A percentile compares a stretch with the other conserved stretches of the same genome.
Evolutionary conservation across 2,797 vertebrate genomes (phyloP).

Genomic region (Poecilia gillii): DNA sequence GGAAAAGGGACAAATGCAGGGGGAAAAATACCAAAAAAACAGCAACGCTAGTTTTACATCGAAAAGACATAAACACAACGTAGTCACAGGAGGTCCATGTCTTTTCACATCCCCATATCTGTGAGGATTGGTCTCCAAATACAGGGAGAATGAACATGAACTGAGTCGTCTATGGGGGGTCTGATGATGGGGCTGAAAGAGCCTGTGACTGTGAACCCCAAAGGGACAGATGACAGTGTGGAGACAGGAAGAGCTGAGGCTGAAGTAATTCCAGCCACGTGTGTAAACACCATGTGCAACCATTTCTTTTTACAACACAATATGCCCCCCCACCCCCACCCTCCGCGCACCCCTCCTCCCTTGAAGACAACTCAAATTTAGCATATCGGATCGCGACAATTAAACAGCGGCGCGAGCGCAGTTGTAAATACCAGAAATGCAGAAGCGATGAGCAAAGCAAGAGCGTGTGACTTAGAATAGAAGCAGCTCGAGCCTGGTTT

Average conservation of each 20-base stretch:
- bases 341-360: background rate
- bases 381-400: background rate
- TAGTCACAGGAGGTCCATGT: background rate
- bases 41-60: background rate
- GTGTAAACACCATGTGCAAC: constrained; percentile 8
- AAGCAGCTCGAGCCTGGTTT: background rate
- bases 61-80: constrained; percentile 4
- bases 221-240: constrained; percentile 40
- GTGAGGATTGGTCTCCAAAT: constrained; percentile 31
- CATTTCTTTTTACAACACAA: background rate
- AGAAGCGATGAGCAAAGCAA: background rate
- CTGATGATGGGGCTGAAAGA: constrained; percentile 32
- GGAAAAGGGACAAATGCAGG: background rate
- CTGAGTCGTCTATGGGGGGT: constrained; percentile 28
- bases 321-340: background rate
- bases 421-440: background rate
- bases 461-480: constrained; percentile 8
- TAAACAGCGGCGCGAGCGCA: background rate
- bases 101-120: constrained; percentile 12
- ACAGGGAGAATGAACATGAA: constrained; percentile 33
- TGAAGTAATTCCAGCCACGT: constrained; percentile 38
- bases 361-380: background rate
- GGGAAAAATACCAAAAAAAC: background rate
- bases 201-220: constrained; percentile 36
- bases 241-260: constrained; percentile 17